Evolutionary conservation across 2,113 vertebrate species (phyloP).

Genomic region (Nibea albiflora): DNA sequence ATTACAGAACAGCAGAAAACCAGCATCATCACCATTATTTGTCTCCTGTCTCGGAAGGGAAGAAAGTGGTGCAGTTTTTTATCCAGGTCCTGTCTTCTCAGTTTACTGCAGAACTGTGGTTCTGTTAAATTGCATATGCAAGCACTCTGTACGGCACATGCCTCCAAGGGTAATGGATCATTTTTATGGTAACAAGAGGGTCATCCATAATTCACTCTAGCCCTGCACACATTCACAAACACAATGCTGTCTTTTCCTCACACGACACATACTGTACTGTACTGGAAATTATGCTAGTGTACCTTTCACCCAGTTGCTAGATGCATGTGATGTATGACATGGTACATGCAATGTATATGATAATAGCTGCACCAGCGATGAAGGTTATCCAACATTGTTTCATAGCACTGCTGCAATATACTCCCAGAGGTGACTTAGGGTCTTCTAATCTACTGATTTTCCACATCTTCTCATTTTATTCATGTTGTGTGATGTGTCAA

Average conservation of each 20-base stretch:
- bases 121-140: conserved; percentile 28
- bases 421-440: neutral
- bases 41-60: conserved; percentile 1
- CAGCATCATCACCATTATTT: conserved; percentile 37
- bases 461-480: neutral
- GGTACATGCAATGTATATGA: neutral
- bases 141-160: neutral
- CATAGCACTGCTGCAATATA: neutral
- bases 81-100: conserved; percentile 25
- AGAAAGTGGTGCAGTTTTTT: conserved; percentile 38
- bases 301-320: neutral
- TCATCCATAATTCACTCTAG: conserved; percentile 10
- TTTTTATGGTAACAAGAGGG: neutral
- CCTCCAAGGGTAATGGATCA: conserved; percentile 7
- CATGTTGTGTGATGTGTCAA: neutral
- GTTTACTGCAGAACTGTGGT: conserved; percentile 26
- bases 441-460: neutral
- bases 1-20: conserved; percentile 49
- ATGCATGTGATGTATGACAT: conserved; percentile 6
- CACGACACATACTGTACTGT: neutral
- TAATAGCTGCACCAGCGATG: neutral
- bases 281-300: neutral
- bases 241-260: neutral
- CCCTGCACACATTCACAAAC: neutral
- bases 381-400: neutral